A percentile compares a stretch with the other conserved stretches of the same genome.
Conservation (phyloP, 2,113 vertebrate species). For the Hippocampus mohnikei region DNA sequence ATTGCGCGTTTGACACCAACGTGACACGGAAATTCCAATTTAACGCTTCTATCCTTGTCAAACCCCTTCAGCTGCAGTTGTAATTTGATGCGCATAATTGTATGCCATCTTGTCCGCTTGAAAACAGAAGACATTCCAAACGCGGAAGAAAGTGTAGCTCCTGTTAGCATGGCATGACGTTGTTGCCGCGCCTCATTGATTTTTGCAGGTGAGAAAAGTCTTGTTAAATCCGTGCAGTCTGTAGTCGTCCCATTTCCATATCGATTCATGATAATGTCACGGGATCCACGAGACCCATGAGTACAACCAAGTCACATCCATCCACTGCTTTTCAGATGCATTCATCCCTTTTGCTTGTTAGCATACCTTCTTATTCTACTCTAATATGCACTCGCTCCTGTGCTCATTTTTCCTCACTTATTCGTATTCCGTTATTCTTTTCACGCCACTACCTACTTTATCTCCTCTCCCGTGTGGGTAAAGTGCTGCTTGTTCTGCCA, state of each 20-base stretch:
- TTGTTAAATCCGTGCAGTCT: constrained; percentile 1
- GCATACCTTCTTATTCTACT: constrained; percentile 12
- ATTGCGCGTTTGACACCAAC: neutral
- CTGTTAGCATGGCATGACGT: neutral
- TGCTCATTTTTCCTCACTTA: constrained; percentile 12
- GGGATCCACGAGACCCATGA: constrained; percentile 14
- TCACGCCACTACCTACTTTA: constrained; percentile 7
- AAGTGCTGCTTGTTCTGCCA: neutral
- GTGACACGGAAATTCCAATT: neutral
- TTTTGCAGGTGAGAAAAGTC: neutral
- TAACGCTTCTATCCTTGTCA: neutral
- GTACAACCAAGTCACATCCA: constrained; percentile 7
- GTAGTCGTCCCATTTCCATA: constrained; percentile 23
- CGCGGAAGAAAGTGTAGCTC: neutral
- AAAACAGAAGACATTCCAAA: neutral
- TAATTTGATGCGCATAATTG: neutral
- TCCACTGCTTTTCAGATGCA: neutral
- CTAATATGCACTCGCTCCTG: constrained; percentile 19
- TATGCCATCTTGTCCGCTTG: neutral
- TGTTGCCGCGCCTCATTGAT: neutral
- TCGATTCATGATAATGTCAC: constrained; percentile 36
- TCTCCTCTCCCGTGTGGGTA: constrained; percentile 15
- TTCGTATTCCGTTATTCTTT: constrained; percentile 18
- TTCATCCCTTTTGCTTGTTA: constrained; percentile 18
- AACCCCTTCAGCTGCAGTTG: neutral